These are phyloP conservation scores for Atractosteus spatula DNA, from an alignment of 2,113 vertebrate species.

Conservation along the genomic window DNA sequence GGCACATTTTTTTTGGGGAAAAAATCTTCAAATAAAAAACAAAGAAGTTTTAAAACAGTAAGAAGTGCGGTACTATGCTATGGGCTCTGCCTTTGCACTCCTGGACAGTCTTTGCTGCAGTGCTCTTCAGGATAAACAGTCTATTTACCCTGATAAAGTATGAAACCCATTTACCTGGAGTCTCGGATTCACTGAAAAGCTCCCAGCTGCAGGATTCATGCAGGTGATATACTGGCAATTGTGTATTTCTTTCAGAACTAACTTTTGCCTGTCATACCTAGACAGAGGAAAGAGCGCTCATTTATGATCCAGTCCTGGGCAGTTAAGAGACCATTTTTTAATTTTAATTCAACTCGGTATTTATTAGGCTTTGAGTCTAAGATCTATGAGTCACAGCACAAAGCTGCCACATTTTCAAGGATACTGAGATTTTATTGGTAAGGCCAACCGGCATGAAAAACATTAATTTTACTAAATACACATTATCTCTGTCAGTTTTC, in stretches of 20 bases:
- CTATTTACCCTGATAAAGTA: background rate
- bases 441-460: slow-evolving; percentile 32
- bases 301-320: slow-evolving; percentile 17
- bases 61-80: background rate
- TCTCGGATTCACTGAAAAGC: slow-evolving; percentile 86
- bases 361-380: background rate
- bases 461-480: slow-evolving; percentile 30
- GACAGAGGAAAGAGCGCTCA: slow-evolving; percentile 26
- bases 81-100: background rate
- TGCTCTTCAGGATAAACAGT: background rate
- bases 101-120: background rate
- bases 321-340: background rate
- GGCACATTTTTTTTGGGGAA: background rate
- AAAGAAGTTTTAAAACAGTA: background rate
- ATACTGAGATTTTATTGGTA: background rate
- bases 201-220: slow-evolving; percentile 88
- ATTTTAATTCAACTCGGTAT: slow-evolving; percentile 29
- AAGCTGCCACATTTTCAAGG: slow-evolving; percentile 12
- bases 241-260: slow-evolving; percentile 69
- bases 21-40: background rate
- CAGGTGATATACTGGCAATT: slow-evolving; percentile 67
- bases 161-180: slow-evolving; percentile 66
- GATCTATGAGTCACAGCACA: too few species aligned
- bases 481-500: slow-evolving; percentile 40
- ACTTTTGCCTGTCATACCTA: slow-evolving; percentile 81